Conservation (phyloP, 2,888 invertebrate species). For the Pristionchus japonicus region DNA sequence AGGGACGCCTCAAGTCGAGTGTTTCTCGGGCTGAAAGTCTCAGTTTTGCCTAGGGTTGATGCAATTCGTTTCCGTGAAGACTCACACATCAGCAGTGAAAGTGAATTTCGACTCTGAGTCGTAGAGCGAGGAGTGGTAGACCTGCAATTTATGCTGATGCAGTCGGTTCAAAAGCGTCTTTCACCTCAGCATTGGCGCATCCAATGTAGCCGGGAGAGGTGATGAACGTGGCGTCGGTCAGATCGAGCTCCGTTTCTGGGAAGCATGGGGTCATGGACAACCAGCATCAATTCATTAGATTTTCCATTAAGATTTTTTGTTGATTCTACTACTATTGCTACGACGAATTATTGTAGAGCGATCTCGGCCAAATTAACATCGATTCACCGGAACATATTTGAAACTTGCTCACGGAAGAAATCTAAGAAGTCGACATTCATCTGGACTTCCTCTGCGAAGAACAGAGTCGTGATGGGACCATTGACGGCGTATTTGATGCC, state of each 20-base stretch:
- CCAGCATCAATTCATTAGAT: no score
- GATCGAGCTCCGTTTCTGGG: not conserved
- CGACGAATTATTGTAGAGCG: no score
- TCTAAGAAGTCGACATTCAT: conserved; percentile 23
- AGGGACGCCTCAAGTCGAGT: not conserved
- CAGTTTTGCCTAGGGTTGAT: no score
- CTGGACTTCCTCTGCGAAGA: conserved; percentile 27
- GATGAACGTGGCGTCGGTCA: not conserved
- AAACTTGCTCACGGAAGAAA: not conserved
- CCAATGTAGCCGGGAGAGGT: conserved; percentile 11
- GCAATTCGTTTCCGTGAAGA: not conserved
- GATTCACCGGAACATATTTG: no score
- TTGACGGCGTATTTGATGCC: conserved; percentile 23
- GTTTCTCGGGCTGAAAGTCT: not conserved
- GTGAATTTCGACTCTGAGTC: not conserved
- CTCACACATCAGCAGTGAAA: not conserved
- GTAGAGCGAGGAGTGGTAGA: conserved; percentile 3
- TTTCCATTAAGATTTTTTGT: no score
- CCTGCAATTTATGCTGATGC: no score
- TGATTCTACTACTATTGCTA: no score
- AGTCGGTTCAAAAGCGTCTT: no score
- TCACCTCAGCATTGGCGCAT: conserved; percentile 32
- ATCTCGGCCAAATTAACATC: no score
- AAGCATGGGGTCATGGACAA: no score
- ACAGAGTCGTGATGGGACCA: conserved; percentile 20